Base-by-base conservation (phyloP, 2,888 invertebrate genomes). In the Neoitamus cyanurus region DNA sequence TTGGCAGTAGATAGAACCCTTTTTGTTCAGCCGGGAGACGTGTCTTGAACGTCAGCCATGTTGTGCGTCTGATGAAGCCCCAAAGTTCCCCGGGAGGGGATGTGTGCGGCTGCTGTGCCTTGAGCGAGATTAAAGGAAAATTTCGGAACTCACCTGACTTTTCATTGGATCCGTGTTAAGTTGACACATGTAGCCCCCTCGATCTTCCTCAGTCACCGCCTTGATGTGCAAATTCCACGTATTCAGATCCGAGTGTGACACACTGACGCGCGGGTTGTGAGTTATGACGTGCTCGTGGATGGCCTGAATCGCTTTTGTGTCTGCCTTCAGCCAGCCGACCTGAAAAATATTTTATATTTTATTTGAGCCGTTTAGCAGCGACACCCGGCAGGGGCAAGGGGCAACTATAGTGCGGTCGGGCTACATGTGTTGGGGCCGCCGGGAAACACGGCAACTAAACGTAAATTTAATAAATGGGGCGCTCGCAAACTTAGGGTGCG, bases 121-220 rank as follows among this genome's bases (percentile, higher is more conserved):
- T 68, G 28, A 69, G 77, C 72, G 25, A 82, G 37, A 77, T 85
- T 84, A 84, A 72, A 83, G 82, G 70, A 85, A 34, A 58, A 85
- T 75, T 80, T 72, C 58, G 28, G 36, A 20, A 90, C 92, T 92
- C 92, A 97, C 96, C 94, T 97, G 97, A 91, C 96, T 96, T 92
- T 96, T 96, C 97, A 97, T 97, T 0, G 97, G 98, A 92, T 97
- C 96, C 25, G 97, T 97, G 92, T 98, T 98, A 89, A 98, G 95
- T 92, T 98, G 97, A 91, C 97, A 98, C 97, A 97, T 97, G 92
- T 97, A 98, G 88, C 95, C 94, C 36, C 98, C 98, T 77, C 95
- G 94, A 91, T 98, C 98, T 89, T 97, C 97, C 89, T 96, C 96
- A 88, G 96, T 95, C 1, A 96, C 95, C 88, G 95, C 95, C 89